Evolutionary conservation across 2,797 vertebrate genomes (phyloP).

Genomic region (Tarsius wallacei): DNA sequence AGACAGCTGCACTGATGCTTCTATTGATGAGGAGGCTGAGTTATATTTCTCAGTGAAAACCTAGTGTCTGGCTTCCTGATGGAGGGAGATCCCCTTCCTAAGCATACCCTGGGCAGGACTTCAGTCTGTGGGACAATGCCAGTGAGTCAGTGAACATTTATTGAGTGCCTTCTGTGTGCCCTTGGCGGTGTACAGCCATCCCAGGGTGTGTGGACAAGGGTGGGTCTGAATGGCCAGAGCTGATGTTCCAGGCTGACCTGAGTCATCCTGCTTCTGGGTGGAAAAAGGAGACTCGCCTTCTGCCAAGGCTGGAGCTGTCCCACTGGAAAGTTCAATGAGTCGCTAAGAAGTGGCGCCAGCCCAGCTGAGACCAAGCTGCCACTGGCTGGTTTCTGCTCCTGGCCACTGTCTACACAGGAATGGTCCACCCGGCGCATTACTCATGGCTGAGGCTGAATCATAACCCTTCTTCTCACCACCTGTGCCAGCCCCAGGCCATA

Average conservation of each 20-base stretch:
- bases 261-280: constrained; percentile 76
- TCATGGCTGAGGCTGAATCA: neutral
- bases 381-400: neutral
- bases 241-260: constrained; percentile 61
- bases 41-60: constrained; percentile 44
- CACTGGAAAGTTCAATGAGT: constrained; percentile 68
- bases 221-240: neutral
- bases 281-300: constrained; percentile 63
- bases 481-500: neutral
- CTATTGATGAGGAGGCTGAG: neutral
- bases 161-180: neutral
- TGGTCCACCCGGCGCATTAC: neutral
- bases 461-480: neutral
- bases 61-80: neutral
- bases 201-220: constrained; percentile 23
- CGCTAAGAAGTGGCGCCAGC: neutral
- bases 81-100: neutral
- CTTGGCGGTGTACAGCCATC: neutral
- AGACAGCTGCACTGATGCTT: constrained; percentile 59
- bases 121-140: neutral
- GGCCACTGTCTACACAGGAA: neutral
- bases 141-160: constrained; percentile 45
- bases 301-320: constrained; percentile 60
- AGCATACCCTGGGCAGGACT: neutral
- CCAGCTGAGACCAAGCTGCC: neutral